These are phyloP conservation scores for Hipposideros larvatus DNA, from an alignment of 2,797 vertebrate species.

Conservation along the genomic window DNA sequence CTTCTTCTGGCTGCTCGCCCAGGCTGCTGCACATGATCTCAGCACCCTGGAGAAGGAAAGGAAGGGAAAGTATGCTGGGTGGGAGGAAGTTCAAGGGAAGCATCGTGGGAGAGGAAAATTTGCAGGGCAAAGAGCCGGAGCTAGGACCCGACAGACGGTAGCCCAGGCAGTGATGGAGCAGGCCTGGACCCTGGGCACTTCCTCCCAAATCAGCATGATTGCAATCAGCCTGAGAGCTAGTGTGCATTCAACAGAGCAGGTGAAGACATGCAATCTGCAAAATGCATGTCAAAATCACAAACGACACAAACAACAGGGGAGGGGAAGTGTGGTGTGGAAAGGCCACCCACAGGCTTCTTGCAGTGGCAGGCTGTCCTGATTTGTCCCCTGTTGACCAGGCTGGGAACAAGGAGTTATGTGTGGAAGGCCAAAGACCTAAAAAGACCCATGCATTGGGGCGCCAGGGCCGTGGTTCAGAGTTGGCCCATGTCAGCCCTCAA, in stretches of 20 bases:
- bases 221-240: conserved; percentile 87
- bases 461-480: rapidly evolving
- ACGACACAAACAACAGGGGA: conserved; percentile 51
- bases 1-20: background rate
- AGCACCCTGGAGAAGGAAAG: background rate
- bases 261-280: conserved; percentile 84
- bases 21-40: background rate
- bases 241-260: conserved; percentile 84
- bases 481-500: conserved; percentile 62
- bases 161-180: conserved; percentile 1
- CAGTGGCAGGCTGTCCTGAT: background rate
- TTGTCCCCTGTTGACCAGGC: conserved; percentile 23
- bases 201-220: conserved; percentile 88
- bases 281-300: conserved; percentile 85
- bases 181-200: background rate
- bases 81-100: background rate
- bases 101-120: background rate
- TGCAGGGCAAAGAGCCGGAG: background rate
- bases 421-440: background rate
- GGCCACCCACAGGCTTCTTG: background rate
- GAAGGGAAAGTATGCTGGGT: background rate
- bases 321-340: rapidly evolving
- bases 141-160: background rate
- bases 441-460: too few relatives aligned
- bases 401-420: background rate